Conservation (phyloP, 2,888 invertebrate species). For the Micoletzkya japonica region DNA sequence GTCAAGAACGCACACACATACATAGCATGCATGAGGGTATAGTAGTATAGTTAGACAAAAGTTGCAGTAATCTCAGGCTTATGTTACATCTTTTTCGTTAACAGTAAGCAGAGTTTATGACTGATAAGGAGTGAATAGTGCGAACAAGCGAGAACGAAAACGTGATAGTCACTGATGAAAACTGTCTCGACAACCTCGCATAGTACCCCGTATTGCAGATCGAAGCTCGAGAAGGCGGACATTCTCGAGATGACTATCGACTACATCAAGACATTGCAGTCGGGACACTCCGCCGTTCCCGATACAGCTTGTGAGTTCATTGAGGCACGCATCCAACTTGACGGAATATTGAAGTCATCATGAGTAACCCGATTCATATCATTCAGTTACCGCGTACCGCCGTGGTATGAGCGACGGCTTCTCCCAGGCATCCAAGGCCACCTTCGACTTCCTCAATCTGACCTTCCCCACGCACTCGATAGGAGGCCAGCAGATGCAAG, state of each 20-base stretch:
- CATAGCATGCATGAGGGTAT: too few relatives aligned
- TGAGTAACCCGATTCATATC: neutral
- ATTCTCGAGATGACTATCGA: conserved; percentile 95
- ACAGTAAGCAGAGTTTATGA: too few relatives aligned
- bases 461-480: conserved; percentile 18
- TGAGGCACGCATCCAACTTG: too few relatives aligned
- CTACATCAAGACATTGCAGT: conserved; percentile 32
- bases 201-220: conserved; percentile 19
- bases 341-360: too few relatives aligned
- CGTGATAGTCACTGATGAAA: neutral
- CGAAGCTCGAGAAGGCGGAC: conserved; percentile 91
- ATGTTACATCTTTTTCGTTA: too few relatives aligned
- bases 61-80: too few relatives aligned
- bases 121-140: neutral
- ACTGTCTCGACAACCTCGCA: neutral
- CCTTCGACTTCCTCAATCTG: conserved; percentile 25
- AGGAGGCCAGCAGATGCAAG: conserved; percentile 15
- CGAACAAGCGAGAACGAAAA: neutral
- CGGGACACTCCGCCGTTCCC: neutral
- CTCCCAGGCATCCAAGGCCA: conserved; percentile 17
- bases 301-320: too few relatives aligned
- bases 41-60: too few relatives aligned
- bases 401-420: conserved; percentile 19
- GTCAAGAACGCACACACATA: neutral
- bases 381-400: conserved; percentile 12